Percentiles rank a stretch among this genome's conserved stretches.
Conservation (phyloP, 2,888 invertebrate species). For the Sinhomidia bicolor region DNA sequence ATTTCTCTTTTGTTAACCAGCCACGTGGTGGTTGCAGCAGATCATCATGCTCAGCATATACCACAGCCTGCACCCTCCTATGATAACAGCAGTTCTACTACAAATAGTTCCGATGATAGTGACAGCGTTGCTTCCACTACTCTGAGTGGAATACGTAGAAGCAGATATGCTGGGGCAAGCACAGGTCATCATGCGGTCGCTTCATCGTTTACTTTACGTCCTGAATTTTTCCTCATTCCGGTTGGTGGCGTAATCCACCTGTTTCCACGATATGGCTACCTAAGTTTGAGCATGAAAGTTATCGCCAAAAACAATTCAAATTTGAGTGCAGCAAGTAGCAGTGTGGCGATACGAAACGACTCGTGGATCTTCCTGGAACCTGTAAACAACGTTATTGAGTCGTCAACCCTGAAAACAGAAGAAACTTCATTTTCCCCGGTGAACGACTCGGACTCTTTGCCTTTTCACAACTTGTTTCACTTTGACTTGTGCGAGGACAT, state of each 20-base stretch:
- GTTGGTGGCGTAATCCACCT: slow-evolving; percentile 91
- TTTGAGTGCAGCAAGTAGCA: neutral
- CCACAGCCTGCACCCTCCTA: too few relatives aligned
- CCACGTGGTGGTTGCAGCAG: slow-evolving; percentile 23
- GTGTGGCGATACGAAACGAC: slow-evolving; percentile 84
- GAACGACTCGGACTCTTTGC: slow-evolving; percentile 49
- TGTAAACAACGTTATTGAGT: slow-evolving; percentile 86
- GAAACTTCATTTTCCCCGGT: slow-evolving; percentile 46
- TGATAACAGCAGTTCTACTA: neutral
- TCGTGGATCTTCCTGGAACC: slow-evolving; percentile 89
- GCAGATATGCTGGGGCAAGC: neutral
- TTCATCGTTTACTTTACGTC: neutral
- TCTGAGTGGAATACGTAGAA: neutral
- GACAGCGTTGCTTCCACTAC: too few relatives aligned
- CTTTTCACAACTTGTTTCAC: slow-evolving; percentile 87
- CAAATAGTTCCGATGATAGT: neutral
- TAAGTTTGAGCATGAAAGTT: slow-evolving; percentile 90
- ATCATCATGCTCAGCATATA: neutral
- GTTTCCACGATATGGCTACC: slow-evolving; percentile 87
- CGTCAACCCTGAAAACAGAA: slow-evolving; percentile 64
- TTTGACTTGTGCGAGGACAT: slow-evolving; percentile 96
- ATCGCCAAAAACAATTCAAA: slow-evolving; percentile 27
- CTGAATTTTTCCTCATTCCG: slow-evolving; percentile 64
- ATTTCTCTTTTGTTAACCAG: neutral
- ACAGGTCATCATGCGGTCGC: neutral